Base-by-base conservation (phyloP, 2,888 invertebrate species). In the Meteorus cinctellus region DNA sequence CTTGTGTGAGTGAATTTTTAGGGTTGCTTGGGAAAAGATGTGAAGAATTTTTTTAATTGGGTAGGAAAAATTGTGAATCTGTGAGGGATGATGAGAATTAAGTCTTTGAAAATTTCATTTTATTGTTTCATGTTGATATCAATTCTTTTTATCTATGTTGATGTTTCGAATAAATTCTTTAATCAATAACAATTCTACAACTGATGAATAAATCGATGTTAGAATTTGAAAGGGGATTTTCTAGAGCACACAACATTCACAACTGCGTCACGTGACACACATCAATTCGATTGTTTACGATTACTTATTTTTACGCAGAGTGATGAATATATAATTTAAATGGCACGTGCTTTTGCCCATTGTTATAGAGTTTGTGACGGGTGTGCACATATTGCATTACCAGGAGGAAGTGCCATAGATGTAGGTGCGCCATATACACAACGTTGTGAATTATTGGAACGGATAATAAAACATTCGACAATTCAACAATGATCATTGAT, bases 361-460 rank as follows among this genome's bases (percentile, higher is more conserved):
- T 45, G 60, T 59, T 68, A 66, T 5, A n/a, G 27, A 8, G 55
- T 55, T 55, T 55, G 63, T 31, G 27, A 62, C 62, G 31, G 62
- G 62, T 31, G 62, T 31, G 62, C 62, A n/a, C 62, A 31, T 31
- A 62, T 29, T 62, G 62, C 48, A 74, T 69, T 74, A 74, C 60
- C 66, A 72, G 36, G 66, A 75, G 75, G 75, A 75, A 76, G 75
- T 76, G 29, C 27, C 48, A 24, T 48, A 75, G 74, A 79, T 60
- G 75, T 71, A 79, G 81, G 81, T 81, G 81, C 77, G 81, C 79
- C 63, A 60, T 48, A 55, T 55, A 55, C 55, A 55, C 55, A 55
- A 55, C 55, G 55, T 74, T 79, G 76, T 79, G 81, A 81, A 79
- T 81, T 81, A 80, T 81, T 80, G 78, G 77, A 78, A 80, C 80